Percentiles rank a stretch among this genome's conserved stretches.
Conservation (phyloP, 2,797 vertebrate genomes). For the Calcarius lapponicus region DNA sequence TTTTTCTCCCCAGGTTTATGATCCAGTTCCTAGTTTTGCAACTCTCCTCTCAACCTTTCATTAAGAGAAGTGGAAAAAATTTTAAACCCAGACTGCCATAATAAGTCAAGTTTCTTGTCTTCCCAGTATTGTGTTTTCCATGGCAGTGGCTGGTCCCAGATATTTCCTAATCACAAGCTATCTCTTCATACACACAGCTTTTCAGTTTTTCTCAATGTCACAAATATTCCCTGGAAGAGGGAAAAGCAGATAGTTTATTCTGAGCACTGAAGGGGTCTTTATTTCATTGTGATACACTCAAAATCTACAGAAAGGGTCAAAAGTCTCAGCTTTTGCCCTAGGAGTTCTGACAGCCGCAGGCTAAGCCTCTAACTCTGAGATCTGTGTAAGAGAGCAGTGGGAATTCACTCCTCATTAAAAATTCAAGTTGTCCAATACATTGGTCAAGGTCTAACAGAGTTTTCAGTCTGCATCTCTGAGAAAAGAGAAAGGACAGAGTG, state of each 20-base stretch:
- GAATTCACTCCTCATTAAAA: conserved; percentile 38
- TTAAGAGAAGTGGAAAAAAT: not conserved
- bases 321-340: conserved; percentile 34
- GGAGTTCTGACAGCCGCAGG: conserved; percentile 3
- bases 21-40: not conserved
- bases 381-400: not conserved
- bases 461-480: not conserved
- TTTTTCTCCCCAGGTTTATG: not conserved
- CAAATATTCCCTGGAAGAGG: not conserved
- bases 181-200: not conserved
- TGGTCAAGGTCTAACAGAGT: not conserved
- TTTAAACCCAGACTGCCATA: not conserved
- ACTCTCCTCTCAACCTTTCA: not conserved
- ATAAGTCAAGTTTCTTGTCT: not conserved
- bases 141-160: not conserved
- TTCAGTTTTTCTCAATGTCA: not conserved
- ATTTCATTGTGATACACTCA: not conserved
- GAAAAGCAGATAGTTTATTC: not conserved
- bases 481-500: not conserved
- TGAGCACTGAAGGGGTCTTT: not conserved
- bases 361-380: not conserved
- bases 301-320: conserved; percentile 15
- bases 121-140: not conserved
- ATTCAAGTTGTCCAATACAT: conserved; percentile 26
- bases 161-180: not conserved